Conservation (phyloP, 1,140 invertebrate species). For the Plectus sambesii region DNA sequence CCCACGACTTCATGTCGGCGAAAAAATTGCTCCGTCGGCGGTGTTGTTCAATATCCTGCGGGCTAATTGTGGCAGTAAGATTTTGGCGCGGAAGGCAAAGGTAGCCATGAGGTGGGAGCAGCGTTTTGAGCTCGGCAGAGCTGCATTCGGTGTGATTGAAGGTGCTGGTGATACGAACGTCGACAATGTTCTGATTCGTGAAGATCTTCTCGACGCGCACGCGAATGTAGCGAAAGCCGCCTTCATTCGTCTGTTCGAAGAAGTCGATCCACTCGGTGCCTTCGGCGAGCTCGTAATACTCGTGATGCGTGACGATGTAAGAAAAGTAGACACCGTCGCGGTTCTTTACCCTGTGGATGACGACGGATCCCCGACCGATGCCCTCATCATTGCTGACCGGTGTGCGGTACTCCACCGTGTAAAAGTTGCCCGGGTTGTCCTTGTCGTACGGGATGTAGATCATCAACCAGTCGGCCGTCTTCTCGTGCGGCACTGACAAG, state of each 20-base stretch:
- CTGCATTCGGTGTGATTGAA: conserved; percentile 17
- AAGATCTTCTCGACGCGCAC: conserved; percentile 30
- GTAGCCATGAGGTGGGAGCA: conserved; percentile 4
- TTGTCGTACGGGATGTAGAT: conserved; percentile 38
- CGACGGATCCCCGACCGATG: conserved; percentile 29
- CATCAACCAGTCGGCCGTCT: conserved; percentile 36
- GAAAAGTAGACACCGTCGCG: conserved; percentile 37
- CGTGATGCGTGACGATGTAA: conserved; percentile 29
- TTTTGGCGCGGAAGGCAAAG: conserved; percentile 14
- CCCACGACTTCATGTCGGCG: conserved; percentile 20
- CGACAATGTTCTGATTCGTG: conserved; percentile 14
- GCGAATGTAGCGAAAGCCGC: conserved; percentile 31
- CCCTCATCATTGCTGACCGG: conserved; percentile 31
- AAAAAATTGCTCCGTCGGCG: conserved; percentile 21
- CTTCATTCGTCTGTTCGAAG: conserved; percentile 16
- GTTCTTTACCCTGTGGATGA: conserved; percentile 37
- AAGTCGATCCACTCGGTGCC: conserved; percentile 30
- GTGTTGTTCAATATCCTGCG: conserved; percentile 24
- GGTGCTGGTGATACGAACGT: conserved; percentile 23
- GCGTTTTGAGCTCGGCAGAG: conserved; percentile 7
- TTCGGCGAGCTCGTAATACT: conserved; percentile 39
- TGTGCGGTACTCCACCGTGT: conserved; percentile 35
- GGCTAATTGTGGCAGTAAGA: not conserved
- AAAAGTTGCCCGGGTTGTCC: conserved; percentile 36
- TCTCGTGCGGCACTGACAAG: conserved; percentile 34